phyloP scores from a whole-genome alignment of 2,113 vertebrate species.

The Pedionomus torquatus region DNA sequence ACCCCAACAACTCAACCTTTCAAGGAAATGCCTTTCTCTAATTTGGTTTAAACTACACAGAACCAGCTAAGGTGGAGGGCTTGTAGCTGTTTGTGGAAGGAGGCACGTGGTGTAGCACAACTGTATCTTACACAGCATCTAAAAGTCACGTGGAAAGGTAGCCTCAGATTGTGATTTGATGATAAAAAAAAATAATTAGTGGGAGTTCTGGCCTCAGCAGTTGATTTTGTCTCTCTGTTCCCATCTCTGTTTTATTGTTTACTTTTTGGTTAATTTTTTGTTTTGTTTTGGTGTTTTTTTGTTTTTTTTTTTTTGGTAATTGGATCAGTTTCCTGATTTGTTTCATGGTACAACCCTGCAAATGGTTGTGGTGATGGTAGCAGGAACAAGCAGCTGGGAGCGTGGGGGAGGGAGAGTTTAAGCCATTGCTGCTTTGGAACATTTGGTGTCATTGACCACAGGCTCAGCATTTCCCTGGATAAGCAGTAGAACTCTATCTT shows the following conservation, averaged over 20 bases:
- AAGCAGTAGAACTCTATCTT: neutral
- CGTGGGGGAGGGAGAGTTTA: neutral
- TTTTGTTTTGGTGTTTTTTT: no score
- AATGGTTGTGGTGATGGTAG: neutral
- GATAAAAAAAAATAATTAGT: neutral
- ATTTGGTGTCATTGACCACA: neutral
- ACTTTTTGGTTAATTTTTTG: neutral
- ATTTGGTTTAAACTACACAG: neutral
- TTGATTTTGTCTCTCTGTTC: neutral
- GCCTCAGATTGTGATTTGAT: neutral
- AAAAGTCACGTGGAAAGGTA: neutral
- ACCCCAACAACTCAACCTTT: fast-evolving
- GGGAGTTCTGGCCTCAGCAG: neutral
- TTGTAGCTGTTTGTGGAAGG: neutral
- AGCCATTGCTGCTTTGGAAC: neutral
- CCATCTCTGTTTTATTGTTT: neutral
- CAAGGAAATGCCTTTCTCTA: neutral
- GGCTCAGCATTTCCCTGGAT: neutral
- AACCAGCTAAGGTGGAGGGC: neutral
- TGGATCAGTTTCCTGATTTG: neutral
- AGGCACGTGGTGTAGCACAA: neutral
- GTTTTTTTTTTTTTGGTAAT: neutral
- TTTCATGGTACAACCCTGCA: neutral
- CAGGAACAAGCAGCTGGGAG: neutral
- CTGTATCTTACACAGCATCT: neutral